phyloP scores from a whole-genome alignment of 2,797 vertebrate genomes.

The Falco berigora region DNA sequence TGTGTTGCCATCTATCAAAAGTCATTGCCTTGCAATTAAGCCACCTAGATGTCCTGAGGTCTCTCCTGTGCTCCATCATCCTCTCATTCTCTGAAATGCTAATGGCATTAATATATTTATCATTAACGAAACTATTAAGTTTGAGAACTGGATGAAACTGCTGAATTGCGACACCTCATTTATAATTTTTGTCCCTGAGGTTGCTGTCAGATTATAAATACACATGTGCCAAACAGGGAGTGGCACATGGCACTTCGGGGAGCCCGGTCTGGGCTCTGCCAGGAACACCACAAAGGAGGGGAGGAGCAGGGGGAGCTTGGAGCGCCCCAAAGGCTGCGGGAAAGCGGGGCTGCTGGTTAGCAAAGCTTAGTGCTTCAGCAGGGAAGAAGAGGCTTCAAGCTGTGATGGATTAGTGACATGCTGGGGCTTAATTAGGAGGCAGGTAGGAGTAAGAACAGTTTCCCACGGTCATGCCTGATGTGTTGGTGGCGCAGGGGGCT shows the following conservation, averaged over 20 bases:
- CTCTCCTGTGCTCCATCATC: not conserved
- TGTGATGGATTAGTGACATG: accelerated
- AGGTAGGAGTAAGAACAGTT: not conserved
- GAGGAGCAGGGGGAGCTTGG: accelerated
- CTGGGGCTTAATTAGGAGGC: not conserved
- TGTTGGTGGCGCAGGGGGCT: accelerated
- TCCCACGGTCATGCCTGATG: not conserved
- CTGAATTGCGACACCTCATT: not conserved
- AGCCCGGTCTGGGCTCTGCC: not conserved
- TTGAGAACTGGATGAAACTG: conserved; percentile 1
- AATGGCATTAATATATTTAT: conserved; percentile 21
- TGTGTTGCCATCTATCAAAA: not conserved
- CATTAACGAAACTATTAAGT: conserved; percentile 2
- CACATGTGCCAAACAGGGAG: accelerated
- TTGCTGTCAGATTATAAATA: not conserved
- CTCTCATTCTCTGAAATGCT: not conserved
- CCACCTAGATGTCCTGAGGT: not conserved
- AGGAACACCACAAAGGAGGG: accelerated
- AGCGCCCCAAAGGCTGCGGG: not conserved
- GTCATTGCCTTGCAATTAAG: not conserved
- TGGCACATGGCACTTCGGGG: not conserved
- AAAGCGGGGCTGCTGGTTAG: not conserved
- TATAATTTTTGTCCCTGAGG: not conserved
- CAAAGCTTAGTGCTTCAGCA: not conserved
- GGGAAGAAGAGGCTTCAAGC: not conserved